Conservation (phyloP, 2,113 vertebrate genomes). For the Otocyon megalotis region DNA sequence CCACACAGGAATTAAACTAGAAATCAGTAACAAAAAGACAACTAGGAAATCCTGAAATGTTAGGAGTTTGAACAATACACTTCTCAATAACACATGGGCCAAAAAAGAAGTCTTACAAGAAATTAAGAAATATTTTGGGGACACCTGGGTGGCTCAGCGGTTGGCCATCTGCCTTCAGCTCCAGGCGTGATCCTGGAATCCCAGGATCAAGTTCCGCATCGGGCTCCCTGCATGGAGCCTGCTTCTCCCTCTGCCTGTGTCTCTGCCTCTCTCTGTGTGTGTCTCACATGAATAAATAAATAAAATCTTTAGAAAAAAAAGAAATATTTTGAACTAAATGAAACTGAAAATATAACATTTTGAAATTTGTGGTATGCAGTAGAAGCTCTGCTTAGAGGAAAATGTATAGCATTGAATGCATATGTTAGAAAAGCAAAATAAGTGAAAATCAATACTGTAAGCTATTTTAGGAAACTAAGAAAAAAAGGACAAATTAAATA, state of each 20-base stretch:
- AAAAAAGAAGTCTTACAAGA: conserved; percentile 1
- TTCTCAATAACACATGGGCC: neutral
- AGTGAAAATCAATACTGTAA: conserved; percentile 6
- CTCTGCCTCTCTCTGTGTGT: no score
- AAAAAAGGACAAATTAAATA: neutral
- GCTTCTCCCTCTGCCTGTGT: no score
- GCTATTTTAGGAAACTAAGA: neutral
- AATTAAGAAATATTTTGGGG: neutral
- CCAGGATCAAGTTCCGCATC: no score
- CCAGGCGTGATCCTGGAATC: no score
- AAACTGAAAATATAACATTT: neutral
- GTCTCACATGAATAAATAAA: no score
- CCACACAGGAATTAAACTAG: neutral
- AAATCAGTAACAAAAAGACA: conserved; percentile 7
- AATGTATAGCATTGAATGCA: neutral
- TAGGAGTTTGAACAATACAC: neutral
- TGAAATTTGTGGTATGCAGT: neutral
- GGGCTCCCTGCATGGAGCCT: no score
- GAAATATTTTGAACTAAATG: conserved; percentile 8
- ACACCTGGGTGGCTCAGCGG: no score
- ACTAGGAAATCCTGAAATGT: neutral
- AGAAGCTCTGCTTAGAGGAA: neutral
- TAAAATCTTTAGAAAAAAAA: neutral
- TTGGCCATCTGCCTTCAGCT: no score
- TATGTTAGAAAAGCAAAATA: neutral